These are phyloP conservation scores for Centroberyx gerrardi DNA, from an alignment of 2,797 vertebrate species.

Conservation along the genomic window DNA sequence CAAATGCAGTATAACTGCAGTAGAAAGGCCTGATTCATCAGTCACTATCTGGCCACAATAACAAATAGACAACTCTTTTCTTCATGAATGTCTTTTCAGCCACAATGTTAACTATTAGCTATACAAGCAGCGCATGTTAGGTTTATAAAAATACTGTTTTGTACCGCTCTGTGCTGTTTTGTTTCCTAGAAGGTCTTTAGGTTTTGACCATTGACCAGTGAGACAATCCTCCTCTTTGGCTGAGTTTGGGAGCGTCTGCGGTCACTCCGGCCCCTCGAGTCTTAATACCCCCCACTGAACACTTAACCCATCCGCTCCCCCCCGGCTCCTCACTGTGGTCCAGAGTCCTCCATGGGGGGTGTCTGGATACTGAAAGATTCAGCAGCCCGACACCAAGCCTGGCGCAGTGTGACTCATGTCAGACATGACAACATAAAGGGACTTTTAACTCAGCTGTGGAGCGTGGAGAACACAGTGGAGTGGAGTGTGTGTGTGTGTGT, in stretches of 20 bases:
- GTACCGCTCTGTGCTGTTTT: constrained; percentile 1
- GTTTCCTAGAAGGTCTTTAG: background rate
- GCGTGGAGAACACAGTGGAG: background rate
- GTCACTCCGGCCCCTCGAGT: constrained; percentile 4
- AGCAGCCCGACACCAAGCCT: constrained; percentile 55
- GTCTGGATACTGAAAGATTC: constrained; percentile 65
- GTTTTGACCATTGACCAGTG: constrained; percentile 1
- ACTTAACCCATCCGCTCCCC: constrained; percentile 25
- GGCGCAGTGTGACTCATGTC: constrained; percentile 54
- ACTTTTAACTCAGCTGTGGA: constrained; percentile 5
- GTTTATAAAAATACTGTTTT: constrained; percentile 15
- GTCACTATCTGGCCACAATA: constrained; percentile 40
- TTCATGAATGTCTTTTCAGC: constrained; percentile 25
- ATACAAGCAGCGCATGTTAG: constrained; percentile 5
- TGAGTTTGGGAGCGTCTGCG: constrained; percentile 18
- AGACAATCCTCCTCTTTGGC: constrained; percentile 17
- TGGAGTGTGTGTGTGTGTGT: background rate
- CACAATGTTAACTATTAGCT: constrained; percentile 25
- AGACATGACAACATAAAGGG: constrained; percentile 41
- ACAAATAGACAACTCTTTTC: constrained; percentile 43
- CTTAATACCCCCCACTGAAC: constrained; percentile 16
- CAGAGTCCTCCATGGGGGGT: constrained; percentile 39
- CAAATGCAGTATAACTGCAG: constrained; percentile 48
- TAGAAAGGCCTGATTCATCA: constrained; percentile 55
- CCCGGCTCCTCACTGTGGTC: constrained; percentile 24